Conservation (phyloP, 2,888 invertebrate genomes). For the Drosophila meridiana region DNA sequence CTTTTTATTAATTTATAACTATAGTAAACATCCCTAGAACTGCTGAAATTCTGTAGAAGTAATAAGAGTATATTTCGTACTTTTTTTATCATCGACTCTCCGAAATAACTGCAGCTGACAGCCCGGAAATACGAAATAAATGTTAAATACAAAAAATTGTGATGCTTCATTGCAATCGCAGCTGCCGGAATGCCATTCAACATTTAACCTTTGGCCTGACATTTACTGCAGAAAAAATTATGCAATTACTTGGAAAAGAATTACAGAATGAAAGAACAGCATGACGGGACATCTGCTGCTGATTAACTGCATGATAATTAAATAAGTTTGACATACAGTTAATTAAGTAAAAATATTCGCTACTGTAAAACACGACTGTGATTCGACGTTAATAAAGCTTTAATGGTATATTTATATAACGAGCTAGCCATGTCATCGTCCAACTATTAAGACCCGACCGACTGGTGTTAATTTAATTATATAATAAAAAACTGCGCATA, state of each 20-base stretch:
- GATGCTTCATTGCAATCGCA: slow-evolving; percentile 1
- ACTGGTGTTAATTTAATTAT: slow-evolving; percentile 57
- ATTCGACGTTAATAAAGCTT: background rate
- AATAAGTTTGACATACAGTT: slow-evolving; percentile 3
- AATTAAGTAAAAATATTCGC: background rate
- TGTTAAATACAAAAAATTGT: background rate
- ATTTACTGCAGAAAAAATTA: background rate
- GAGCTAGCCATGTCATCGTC: background rate
- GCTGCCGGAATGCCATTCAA: slow-evolving; percentile 5
- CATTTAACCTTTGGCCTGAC: slow-evolving; percentile 7
- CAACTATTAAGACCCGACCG: background rate
- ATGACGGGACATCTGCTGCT: slow-evolving; percentile 12
- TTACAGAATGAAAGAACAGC: background rate
- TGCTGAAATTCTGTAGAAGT: background rate
- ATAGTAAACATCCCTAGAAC: background rate
- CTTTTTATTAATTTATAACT: no score
- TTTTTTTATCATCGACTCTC: background rate
- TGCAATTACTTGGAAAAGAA: slow-evolving; percentile 1
- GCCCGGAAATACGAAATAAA: slow-evolving; percentile 3
- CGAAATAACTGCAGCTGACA: slow-evolving; percentile 12
- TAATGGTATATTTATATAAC: background rate
- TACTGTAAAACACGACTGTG: background rate
- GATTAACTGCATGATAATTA: background rate
- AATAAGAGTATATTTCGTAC: background rate
- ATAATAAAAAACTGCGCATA: slow-evolving; percentile 15